These are phyloP conservation scores for Molanna angustata DNA, from an alignment of 2,888 invertebrate species.

Conservation along the genomic window DNA sequence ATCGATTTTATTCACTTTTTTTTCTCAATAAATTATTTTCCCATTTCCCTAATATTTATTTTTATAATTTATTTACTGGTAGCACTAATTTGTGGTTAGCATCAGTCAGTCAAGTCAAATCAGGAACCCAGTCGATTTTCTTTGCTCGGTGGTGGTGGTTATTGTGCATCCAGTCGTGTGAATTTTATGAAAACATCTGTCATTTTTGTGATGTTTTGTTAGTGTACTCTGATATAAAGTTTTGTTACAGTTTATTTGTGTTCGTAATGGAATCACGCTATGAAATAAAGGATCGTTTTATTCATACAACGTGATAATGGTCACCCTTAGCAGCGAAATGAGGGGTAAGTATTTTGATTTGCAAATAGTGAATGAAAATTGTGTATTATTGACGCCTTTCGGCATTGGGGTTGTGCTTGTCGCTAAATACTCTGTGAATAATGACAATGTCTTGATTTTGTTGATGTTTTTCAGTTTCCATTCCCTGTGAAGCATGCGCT, in stretches of 20 bases:
- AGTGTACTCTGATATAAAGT: too few species aligned
- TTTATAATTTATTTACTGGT: too few species aligned
- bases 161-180: too few species aligned
- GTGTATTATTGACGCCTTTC: background rate
- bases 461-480: too few species aligned
- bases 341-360: slow-evolving; percentile 26
- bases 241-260: slow-evolving; percentile 10
- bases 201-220: slow-evolving; percentile 17
- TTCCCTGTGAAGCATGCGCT: slow-evolving; percentile 25
- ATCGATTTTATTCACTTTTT: too few species aligned
- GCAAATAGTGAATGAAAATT: slow-evolving; percentile 18
- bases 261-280: slow-evolving; percentile 21
- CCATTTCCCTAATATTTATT: too few species aligned
- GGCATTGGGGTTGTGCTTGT: too few species aligned
- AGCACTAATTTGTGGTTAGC: too few species aligned
- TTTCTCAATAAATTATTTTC: too few species aligned
- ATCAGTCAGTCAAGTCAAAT: slow-evolving; percentile 9
- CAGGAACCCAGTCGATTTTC: slow-evolving; percentile 10
- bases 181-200: slow-evolving; percentile 21
- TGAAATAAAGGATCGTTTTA: slow-evolving; percentile 23
- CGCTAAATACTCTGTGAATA: too few species aligned
- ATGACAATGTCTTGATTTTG: too few species aligned
- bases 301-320: slow-evolving; percentile 25
- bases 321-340: slow-evolving; percentile 25
- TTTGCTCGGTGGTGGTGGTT: background rate